Percentiles rank a stretch among this genome's conserved stretches.
Conservation (phyloP, 2,888 invertebrate species). For the Pachliopta kotzebuea region DNA sequence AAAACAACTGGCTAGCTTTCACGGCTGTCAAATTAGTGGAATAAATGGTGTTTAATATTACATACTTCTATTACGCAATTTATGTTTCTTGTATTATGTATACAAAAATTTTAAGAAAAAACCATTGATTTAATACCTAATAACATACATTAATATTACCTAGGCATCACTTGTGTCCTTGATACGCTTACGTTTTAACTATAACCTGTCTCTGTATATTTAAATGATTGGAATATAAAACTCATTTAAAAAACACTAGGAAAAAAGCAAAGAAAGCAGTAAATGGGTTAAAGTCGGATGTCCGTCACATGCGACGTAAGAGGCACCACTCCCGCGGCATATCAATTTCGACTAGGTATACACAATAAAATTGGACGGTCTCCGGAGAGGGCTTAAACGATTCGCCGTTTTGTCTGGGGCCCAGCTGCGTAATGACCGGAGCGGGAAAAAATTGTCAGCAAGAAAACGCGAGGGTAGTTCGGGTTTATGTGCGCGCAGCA, state of each 20-base stretch:
- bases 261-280: neutral
- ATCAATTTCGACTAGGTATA: constrained; percentile 77
- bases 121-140: no score
- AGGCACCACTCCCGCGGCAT: constrained; percentile 67
- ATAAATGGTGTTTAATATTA: no score
- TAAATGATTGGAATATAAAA: neutral
- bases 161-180: no score
- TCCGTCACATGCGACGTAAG: constrained; percentile 55
- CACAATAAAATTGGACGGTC: constrained; percentile 80
- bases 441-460: constrained; percentile 81
- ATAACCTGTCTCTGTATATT: neutral
- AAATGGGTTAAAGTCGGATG: constrained; percentile 33
- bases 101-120: no score
- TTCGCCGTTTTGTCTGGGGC: constrained; percentile 80
- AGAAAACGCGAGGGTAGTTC: constrained; percentile 79
- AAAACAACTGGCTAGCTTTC: no score
- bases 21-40: no score
- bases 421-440: constrained; percentile 80
- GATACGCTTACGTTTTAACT: no score
- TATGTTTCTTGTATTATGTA: no score
- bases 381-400: constrained; percentile 80
- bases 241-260: neutral
- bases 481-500: constrained; percentile 74
- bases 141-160: no score
- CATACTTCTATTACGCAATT: no score